A percentile compares a stretch with the other conserved stretches of the same genome.
These are phyloP conservation scores for Tetropium fuscum DNA, from an alignment of 2,888 invertebrate species.

Conservation along the genomic window DNA sequence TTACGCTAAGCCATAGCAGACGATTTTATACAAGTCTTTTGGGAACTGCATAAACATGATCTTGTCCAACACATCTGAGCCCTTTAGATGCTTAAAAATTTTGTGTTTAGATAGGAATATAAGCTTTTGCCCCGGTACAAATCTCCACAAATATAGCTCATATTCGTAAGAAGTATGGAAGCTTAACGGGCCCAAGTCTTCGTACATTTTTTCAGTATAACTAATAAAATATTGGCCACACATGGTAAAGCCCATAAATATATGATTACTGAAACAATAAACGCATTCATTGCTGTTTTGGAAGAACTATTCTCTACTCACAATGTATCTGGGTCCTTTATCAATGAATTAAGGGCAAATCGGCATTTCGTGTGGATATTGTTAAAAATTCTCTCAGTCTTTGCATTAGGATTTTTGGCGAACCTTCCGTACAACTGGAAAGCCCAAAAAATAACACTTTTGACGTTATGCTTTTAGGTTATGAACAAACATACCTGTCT, in stretches of 20 bases:
- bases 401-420: conserved; percentile 60
- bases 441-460: conserved; percentile 38
- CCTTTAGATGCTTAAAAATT: conserved; percentile 63
- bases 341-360: conserved; percentile 53
- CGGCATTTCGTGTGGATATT: conserved; percentile 62
- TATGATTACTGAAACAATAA: conserved; percentile 78
- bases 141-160: conserved; percentile 64
- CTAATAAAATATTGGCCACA: conserved; percentile 94
- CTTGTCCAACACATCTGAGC: conserved; percentile 64
- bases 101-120: conserved; percentile 61
- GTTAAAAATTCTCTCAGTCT: conserved; percentile 63
- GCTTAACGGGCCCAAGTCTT: conserved; percentile 46
- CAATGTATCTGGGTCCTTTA: conserved; percentile 54
- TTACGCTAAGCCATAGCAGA: conserved; percentile 78
- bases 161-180: conserved; percentile 57
- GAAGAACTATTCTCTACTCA: conserved; percentile 46
- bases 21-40: conserved; percentile 73
- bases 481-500: conserved; percentile 53
- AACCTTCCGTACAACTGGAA: conserved; percentile 63
- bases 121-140: conserved; percentile 61
- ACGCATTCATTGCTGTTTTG: conserved; percentile 4
- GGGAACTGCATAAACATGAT: conserved; percentile 81
- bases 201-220: conserved; percentile 70
- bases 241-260: conserved; percentile 95
- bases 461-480: conserved; percentile 52